Evolutionary conservation across 2,113 vertebrate genomes (phyloP), one percentile per base, ranked within the genome.

Genomic region (Pelodiscus sinensis): DNA sequence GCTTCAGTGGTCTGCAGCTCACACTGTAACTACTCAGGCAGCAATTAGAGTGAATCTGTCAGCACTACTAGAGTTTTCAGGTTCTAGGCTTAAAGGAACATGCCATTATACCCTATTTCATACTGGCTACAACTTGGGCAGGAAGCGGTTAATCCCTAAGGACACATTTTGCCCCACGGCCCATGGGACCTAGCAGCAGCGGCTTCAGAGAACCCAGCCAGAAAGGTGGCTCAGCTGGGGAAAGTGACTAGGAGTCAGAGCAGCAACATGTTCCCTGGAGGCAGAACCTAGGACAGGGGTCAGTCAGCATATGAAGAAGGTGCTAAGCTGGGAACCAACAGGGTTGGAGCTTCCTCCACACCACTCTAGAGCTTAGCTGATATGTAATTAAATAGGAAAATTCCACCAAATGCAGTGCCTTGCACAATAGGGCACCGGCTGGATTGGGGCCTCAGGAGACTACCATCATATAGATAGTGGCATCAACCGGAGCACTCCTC

Each of bases 341-440:
- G 44, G 44, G 44, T 44, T 44, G 44, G 44, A 44, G 44, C 44
- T 44, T 44, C 44, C 44, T 44, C 44, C 44, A 44, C 44, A 44
- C 44, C 44, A 44, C 44, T 44, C 44, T 44, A 44, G 44, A 44
- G 44, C 44, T 44, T 44, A 44, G 44, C 44, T 44, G 44, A 71
- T n/a, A 79, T 68, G 55, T 78, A 93, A 88, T 55, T 58, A 84
- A 91, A 86, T 0, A 73, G 0, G 86, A 95, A 94, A 92, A 81
- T 77, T 88, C 71, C 82, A 88, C 92, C 87, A 88, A 88, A 82
- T 80, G 25, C 35, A 85, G 10, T 52, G 86, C 29, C 82, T 95
- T 50, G 55, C 71, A 73, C 19, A 73, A 15, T 22, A 38, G 35
- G 10, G 16, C n/a, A 38, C 91, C 55, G 38, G 31, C 78, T 92